A percentile compares a stretch with the other conserved stretches of the same genome.
Conservation (phyloP, 2,797 vertebrate genomes). For the Gambelia wislizenii region DNA sequence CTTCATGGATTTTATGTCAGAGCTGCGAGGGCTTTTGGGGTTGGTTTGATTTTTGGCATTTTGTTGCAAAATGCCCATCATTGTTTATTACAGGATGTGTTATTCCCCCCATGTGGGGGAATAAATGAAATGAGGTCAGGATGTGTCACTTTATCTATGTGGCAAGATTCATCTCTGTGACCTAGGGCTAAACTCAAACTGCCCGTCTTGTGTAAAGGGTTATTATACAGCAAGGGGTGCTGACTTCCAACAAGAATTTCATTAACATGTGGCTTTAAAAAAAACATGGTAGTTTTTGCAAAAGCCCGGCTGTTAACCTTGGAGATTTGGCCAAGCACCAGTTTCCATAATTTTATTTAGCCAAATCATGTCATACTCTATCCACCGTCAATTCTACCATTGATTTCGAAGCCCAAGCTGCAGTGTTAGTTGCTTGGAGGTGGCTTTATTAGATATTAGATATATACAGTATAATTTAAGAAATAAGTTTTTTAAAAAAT, state of each 20-base stretch:
- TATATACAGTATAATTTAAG: no score
- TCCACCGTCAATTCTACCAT: constrained; percentile 59
- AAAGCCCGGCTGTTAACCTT: constrained; percentile 70
- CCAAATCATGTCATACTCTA: neutral
- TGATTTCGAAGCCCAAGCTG: constrained; percentile 59
- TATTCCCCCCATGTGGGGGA: no score
- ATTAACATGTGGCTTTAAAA: constrained; percentile 67
- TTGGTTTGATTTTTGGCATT: neutral
- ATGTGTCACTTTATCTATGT: neutral
- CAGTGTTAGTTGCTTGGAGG: constrained; percentile 61
- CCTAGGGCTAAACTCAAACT: fast-evolving
- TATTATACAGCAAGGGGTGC: constrained; percentile 57
- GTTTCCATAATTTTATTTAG: constrained; percentile 66
- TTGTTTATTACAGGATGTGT: neutral
- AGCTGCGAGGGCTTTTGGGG: neutral
- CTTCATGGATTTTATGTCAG: neutral
- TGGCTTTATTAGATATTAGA: neutral
- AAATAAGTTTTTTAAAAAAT: constrained; percentile 43
- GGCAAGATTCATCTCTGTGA: constrained; percentile 27
- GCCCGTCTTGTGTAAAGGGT: constrained; percentile 54
- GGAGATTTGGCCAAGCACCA: constrained; percentile 69
- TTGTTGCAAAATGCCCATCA: neutral
- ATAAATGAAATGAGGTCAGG: neutral
- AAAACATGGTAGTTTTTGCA: constrained; percentile 55
- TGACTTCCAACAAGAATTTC: constrained; percentile 62